Percentiles rank a stretch among this genome's conserved stretches.
Evolutionary conservation across 2,888 invertebrate genomes (phyloP).

Genomic region (Leptinotarsa haldemani): DNA sequence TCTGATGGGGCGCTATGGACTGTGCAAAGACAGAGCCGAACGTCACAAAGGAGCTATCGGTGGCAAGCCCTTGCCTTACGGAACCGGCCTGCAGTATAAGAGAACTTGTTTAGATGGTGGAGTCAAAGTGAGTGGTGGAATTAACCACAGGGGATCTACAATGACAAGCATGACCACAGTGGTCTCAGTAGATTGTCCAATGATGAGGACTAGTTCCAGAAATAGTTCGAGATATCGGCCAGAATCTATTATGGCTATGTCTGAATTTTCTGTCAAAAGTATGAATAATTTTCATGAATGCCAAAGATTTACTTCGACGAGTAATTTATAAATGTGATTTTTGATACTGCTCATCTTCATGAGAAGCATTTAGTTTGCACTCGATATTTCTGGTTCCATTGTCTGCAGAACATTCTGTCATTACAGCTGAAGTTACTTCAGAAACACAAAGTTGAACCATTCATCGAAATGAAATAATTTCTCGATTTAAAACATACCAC

Average conservation of each 20-base stretch:
- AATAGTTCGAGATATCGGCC: conserved; percentile 54
- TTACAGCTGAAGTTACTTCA: too few relatives aligned
- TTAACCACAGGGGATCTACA: conserved; percentile 60
- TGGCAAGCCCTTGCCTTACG: conserved; percentile 63
- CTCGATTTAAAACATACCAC: too few relatives aligned
- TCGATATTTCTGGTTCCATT: too few relatives aligned
- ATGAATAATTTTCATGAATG: conserved; percentile 54
- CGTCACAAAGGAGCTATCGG: conserved; percentile 66
- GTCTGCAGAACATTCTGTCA: too few relatives aligned
- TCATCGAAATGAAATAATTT: too few relatives aligned
- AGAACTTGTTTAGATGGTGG: conserved; percentile 44
- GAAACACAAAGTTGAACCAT: too few relatives aligned
- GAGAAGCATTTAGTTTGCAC: too few relatives aligned
- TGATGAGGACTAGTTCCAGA: conserved; percentile 56
- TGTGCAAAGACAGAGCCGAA: conserved; percentile 65
- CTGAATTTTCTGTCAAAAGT: conserved; percentile 56
- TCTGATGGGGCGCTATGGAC: conserved; percentile 67
- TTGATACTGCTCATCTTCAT: too few relatives aligned
- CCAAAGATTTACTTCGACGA: conserved; percentile 53
- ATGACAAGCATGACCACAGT: conserved; percentile 63
- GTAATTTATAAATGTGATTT: conserved; percentile 54
- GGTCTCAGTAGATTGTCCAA: conserved; percentile 63
- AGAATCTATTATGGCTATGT: conserved; percentile 55
- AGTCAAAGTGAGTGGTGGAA: conserved; percentile 53
- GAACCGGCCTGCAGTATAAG: conserved; percentile 59